Evolutionary conservation across 2,797 vertebrate species (phyloP), one percentile per base, ranked within the genome.

Genomic region (Glyptemys insculpta): DNA sequence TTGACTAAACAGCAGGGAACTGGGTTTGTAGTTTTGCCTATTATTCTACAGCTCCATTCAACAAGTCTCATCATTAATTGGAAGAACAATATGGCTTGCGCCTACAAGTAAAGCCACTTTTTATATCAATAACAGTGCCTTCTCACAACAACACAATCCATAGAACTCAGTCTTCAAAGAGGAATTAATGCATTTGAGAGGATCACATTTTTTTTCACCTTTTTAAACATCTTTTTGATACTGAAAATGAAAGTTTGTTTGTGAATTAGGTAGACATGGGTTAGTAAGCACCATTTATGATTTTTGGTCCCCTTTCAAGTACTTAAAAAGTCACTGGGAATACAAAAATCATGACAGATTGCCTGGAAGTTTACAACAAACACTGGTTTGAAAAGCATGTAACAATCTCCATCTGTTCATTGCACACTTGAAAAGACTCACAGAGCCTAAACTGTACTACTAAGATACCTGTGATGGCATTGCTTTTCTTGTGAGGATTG

Each of bases 351-450:
- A 81, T 94, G 91, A 96, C 92, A 96, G 94, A 97, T 97, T 97
- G 95, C 93, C 93, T 93, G 79, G 90, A 97, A 97, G 68, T 94
- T 97, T 97, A 83, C 87, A 57, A 72, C 94, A 95, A 96, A 96
- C 90, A 85, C 62, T 91, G 31, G 12, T 95, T 95, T 96, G 92
- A 95, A 97, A 96, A 96, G 93, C 86, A 90, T 94, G 57, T 96
- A 97, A 95, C 95, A 90, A 52, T 83, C 53, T 93, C 95, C 94
- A 97, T 97, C 93, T 96, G 88, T 95, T 98, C 83, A 82, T 76
- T 80, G 57, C 44, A 96, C 65, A 92, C 84, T 94, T 96, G 88
- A 96, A 97, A 96, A 96, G 90, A 91, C 85, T 90, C 93, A 90
- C 76, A 78, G 79, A 96, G 54, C 41, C 74, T 79, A 3, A 87